Evolutionary conservation across 2,113 vertebrate genomes (phyloP), one percentile per base, ranked within the genome.

Genomic region (Varanus komodoensis): DNA sequence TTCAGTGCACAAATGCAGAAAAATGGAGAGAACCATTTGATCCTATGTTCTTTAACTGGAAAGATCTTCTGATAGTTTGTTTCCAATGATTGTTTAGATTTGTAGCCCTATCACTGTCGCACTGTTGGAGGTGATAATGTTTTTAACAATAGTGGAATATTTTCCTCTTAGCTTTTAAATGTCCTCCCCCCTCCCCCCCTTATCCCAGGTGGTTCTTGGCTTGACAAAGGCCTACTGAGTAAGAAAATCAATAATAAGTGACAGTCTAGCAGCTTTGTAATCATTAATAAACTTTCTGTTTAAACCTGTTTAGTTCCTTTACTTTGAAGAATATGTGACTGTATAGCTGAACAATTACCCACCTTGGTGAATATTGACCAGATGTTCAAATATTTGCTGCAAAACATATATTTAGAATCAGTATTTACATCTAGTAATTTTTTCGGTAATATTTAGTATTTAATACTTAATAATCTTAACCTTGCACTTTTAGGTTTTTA

Each of bases 171-270:
- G 78, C 14, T 67, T 82, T 73, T 34, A 71, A 54, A 52, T n/a
- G 32, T 61, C 23, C 38, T 21, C 15, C 4, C 34, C n/a, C 38
- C 32, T 17, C 4, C 34, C n/a, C 68, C 8, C 8, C 19, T 7
- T 12, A 23, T 14, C 12, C 52, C 17, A 54, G 50, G 21, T 75
- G 34, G 52, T 44, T 52, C 14, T 88, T 67, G 38, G 34, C 44
- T 80, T 89, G 34, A 74, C n/a, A 82, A 82, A 89, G 50, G 61
- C 54, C 73, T 32, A 32, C 79, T 82, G 1, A 23, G 48, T 82
- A 82, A 81, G 68, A 73, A 54, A 34, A 73, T 25, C 80, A 88
- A 61, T 82, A 57, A 89, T 89, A 44, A 74, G 79, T 61, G 54
- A 82, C 15, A 34, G 67, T 71, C 78, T 88, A 23, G 15, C 74